These are phyloP conservation scores for Micropoecilia bifurca DNA, from an alignment of 2,797 vertebrate species.

Conservation along the genomic window DNA sequence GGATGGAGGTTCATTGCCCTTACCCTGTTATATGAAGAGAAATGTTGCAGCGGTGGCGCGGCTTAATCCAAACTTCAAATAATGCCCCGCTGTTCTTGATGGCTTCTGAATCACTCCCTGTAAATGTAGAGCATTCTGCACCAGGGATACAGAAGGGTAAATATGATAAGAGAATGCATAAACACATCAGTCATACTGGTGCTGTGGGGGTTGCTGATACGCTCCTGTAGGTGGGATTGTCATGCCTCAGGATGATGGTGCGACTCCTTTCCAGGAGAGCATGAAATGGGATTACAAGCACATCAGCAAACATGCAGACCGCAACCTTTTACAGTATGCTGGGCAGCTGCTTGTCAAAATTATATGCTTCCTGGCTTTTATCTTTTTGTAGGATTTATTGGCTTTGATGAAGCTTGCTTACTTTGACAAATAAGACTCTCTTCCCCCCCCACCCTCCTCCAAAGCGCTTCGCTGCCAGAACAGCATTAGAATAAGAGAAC, in stretches of 20 bases:
- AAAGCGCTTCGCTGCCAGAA: neutral
- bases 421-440: neutral
- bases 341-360: conserved; percentile 55
- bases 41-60: conserved; percentile 45
- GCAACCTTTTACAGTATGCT: conserved; percentile 52
- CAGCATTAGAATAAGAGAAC: neutral
- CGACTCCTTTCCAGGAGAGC: conserved; percentile 71
- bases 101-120: conserved; percentile 58
- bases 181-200: conserved; percentile 77
- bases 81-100: conserved; percentile 57
- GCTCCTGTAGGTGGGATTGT: conserved; percentile 77
- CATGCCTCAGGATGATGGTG: conserved; percentile 72
- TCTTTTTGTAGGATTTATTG: conserved; percentile 29
- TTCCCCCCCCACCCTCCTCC: too few species aligned
- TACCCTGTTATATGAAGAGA: conserved; percentile 68
- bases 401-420: neutral
- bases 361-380: conserved; percentile 38
- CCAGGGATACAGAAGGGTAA: conserved; percentile 61
- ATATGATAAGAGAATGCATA: conserved; percentile 71
- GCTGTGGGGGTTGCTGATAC: conserved; percentile 69
- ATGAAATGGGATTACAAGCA: conserved; percentile 78
- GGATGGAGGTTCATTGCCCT: conserved; percentile 52
- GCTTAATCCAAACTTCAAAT: conserved; percentile 61
- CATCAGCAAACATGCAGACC: conserved; percentile 68
- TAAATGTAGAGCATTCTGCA: conserved; percentile 53